Conservation (phyloP, 2,797 vertebrate species). For the Sebastes goodei region DNA sequence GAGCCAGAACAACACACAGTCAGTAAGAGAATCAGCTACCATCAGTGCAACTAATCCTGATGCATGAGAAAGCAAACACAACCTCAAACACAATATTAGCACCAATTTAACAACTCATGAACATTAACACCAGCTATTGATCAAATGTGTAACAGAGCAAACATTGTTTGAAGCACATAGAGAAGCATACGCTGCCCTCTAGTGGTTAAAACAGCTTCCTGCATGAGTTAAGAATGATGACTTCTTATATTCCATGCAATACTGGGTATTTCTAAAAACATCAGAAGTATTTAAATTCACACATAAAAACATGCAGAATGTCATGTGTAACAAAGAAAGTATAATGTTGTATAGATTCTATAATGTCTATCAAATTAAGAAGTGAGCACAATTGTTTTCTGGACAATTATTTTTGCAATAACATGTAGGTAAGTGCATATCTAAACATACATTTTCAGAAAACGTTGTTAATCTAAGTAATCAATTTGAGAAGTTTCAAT, state of each 20-base stretch:
- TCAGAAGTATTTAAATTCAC: neutral
- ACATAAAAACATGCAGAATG: neutral
- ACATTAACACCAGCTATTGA: neutral
- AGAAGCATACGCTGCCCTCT: conserved; percentile 58
- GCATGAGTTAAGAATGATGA: neutral
- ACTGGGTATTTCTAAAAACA: neutral
- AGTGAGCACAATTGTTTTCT: neutral
- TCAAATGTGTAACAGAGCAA: neutral
- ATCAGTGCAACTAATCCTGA: neutral
- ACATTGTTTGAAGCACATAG: neutral
- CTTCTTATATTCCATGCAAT: neutral
- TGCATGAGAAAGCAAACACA: neutral
- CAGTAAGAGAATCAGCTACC: neutral
- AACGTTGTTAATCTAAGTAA: too few relatives aligned
- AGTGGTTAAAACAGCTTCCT: conserved; percentile 35
- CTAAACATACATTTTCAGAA: too few relatives aligned
- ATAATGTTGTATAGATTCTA: neutral
- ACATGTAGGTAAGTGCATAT: neutral
- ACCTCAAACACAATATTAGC: conserved; percentile 8
- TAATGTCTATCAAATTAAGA: neutral
- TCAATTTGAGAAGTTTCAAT: rapidly evolving
- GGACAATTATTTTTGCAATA: neutral
- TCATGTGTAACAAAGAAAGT: neutral
- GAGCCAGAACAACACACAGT: neutral
- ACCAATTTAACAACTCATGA: conserved; percentile 8